Base-by-base conservation (phyloP, 2,888 invertebrate species). In the Amphipyra tragopoginis region DNA sequence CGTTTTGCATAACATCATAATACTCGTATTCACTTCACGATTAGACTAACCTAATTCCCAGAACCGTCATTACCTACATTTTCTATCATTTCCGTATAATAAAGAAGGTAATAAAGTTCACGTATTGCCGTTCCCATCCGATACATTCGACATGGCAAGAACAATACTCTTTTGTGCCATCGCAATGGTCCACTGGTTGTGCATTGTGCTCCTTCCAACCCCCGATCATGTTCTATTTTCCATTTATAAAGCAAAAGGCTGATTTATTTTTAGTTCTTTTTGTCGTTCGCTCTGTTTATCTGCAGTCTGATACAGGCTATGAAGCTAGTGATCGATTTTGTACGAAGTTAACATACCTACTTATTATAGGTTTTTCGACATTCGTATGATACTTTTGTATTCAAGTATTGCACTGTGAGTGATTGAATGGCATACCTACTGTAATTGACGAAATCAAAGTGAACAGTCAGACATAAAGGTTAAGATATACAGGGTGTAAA, bases 101-200 rank as follows among this genome's bases (percentile, higher is more conserved):
- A 82, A 81, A 82, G 75, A 82, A 83, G 81, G 83, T 83, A 81
- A 84, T 85, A 90, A 90, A 90, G 88, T 91, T 89, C 85, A 83
- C 80, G 82, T 88, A 87, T 86, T 84, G 84, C 81, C 80, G 86
- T 86, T 88, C 84, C 84, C 81, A 83, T 83, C 81, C 89, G 92
- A 92, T 92, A 92, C 93, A 92, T 92, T 89, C 85, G 92, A 92
- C 87, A 85, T 86, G 83, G 83, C 89, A 93, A 90, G 91, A 93
- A 93, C 93, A 93, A 93, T 92, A 82, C 85, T 84, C 91, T 89
- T 91, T 93, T 93, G 92, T 92, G 70, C 77, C 82, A 83, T 83
- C 81, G 89, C 81, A 86, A 80, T 90, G 92, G 91, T 90, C 88
- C 86, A 85, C 87, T 88, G 90, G 82, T 89, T 91, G 86, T 90